Base-by-base conservation (phyloP, 2,888 invertebrate genomes). In the Noctua comes region DNA sequence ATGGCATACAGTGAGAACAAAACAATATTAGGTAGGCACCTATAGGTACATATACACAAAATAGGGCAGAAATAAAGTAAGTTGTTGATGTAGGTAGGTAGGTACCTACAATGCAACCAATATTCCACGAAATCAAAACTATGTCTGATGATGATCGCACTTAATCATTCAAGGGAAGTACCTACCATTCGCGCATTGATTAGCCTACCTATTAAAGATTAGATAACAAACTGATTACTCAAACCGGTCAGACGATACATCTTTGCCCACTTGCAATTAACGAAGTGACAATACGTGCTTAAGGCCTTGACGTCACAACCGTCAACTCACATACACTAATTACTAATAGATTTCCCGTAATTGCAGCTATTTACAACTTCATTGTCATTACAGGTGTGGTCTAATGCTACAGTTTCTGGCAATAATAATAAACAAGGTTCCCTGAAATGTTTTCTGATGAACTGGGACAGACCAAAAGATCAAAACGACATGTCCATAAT, bases 221-320 rank as follows among this genome's bases (percentile, higher is more conserved):
- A 83, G 83, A 84, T 86, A 77, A 71, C 57, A 48, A 18, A 24
- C 31, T 65, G 62, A 82, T 68, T 62, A 66, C 8, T 36, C 18
- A 74, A 85, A 62, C 54, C 65, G n/a, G 65, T 84, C 76, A 43
- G 36, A 57, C 21, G 16, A 64, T 82, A 40, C 54, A 77, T 65
- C 54, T 54, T 31, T 43, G 66, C 13, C 16, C 36, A 76, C 43
- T 79, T 54, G 27, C 68, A 68, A 82, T 76, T 79, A 79, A n/a
- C 64, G 36, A 54, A 70, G 31, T 77, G 48, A 66, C 43, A 83
- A 73, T 81, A 31, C 75, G 36, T 36, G 43, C 48, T 73, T 62
- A 81, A 66, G 65, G 83, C 40, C 46, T 43, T 71, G 70, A 77
- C 78, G 83, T 77, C 70, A 83, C 24, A 57, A 8, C 31, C 48